These are phyloP conservation scores for Cherax quadricarinatus DNA, from an alignment of 1,140 invertebrate species.

Conservation along the genomic window DNA sequence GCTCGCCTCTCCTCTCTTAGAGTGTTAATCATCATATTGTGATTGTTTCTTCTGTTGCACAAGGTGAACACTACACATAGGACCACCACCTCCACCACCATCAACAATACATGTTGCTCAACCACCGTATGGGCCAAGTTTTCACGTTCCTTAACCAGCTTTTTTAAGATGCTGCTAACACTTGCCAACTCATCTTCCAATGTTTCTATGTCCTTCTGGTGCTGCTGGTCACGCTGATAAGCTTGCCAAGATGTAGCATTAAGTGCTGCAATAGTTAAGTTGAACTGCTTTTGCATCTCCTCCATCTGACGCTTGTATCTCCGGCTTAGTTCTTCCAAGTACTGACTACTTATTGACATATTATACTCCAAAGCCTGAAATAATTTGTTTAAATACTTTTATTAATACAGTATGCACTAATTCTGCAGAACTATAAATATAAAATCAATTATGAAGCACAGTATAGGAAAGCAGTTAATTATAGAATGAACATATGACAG, in stretches of 20 bases:
- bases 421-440: too few species aligned
- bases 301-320: constrained; percentile 97
- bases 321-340: constrained; percentile 94
- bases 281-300: constrained; percentile 91
- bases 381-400: neutral
- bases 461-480: too few species aligned
- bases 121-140: constrained; percentile 71
- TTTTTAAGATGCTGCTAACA: constrained; percentile 33
- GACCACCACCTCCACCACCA: constrained; percentile 79
- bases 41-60: constrained; percentile 76
- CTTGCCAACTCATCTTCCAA: constrained; percentile 58
- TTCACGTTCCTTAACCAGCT: constrained; percentile 78
- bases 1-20: constrained; percentile 37
- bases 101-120: constrained; percentile 79
- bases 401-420: too few species aligned
- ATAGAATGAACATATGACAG: too few species aligned
- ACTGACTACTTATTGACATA: constrained; percentile 96
- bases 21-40: constrained; percentile 55
- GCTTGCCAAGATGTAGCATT: constrained; percentile 81
- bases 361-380: constrained; percentile 92
- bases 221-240: constrained; percentile 55
- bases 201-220: constrained; percentile 56
- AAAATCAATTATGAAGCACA: too few species aligned
- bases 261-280: constrained; percentile 86
- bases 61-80: constrained; percentile 78